Conservation (phyloP, 2,797 vertebrate species). For the Gymnoscopelus microlampas region DNA sequence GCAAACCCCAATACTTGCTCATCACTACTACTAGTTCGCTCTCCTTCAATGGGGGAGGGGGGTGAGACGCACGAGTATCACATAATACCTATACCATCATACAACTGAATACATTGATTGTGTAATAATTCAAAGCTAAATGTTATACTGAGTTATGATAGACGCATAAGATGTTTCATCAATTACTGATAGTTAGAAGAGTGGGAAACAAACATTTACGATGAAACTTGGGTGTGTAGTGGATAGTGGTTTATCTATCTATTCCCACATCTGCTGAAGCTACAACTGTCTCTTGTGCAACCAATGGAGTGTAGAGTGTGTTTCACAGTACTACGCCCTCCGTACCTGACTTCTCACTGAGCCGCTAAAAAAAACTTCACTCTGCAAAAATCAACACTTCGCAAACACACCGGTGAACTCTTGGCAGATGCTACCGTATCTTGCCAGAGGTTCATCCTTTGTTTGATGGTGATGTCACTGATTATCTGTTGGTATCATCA, state of each 20-base stretch:
- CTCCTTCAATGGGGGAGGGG: constrained; percentile 35
- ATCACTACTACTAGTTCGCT: constrained; percentile 55
- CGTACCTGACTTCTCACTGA: background rate
- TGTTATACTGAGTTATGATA: constrained; percentile 64
- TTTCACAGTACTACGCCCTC: constrained; percentile 30
- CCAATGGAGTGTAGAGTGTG: background rate
- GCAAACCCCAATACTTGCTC: constrained; percentile 40
- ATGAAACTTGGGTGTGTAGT: constrained; percentile 34
- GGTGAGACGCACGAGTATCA: constrained; percentile 70
- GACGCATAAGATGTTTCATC: constrained; percentile 55
- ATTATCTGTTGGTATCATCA: constrained; percentile 51
- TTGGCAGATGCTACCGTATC: constrained; percentile 9
- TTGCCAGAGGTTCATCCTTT: constrained; percentile 23
- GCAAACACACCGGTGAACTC: background rate
- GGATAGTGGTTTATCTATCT: constrained; percentile 33
- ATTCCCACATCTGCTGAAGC: constrained; percentile 47
- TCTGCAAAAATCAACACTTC: constrained; percentile 17
- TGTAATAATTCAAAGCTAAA: constrained; percentile 69
- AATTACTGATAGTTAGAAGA: constrained; percentile 57
- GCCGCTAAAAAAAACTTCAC: constrained; percentile 24
- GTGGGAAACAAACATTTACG: constrained; percentile 57
- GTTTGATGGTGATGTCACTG: constrained; percentile 19
- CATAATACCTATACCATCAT: constrained; percentile 69
- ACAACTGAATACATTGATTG: constrained; percentile 68
- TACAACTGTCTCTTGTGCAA: constrained; percentile 38